phyloP scores from a whole-genome alignment of 2,113 vertebrate genomes.

The Sterna hirundo region DNA sequence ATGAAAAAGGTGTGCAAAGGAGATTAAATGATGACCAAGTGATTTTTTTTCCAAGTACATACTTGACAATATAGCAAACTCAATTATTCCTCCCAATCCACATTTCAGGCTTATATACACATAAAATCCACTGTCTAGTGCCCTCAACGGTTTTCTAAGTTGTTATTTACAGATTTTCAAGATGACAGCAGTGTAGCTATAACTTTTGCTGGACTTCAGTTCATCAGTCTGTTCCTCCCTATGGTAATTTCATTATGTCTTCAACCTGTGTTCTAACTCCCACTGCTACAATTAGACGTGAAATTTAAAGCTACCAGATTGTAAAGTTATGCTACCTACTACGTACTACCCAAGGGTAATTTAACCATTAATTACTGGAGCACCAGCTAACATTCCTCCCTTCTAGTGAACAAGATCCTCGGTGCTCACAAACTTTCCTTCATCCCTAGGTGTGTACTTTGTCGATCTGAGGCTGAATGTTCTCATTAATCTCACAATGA shows the following conservation, averaged over 20 bases:
- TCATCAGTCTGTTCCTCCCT: conserved; percentile 27
- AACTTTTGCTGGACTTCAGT: conserved; percentile 50
- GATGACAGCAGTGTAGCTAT: not conserved
- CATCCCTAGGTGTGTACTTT: not conserved
- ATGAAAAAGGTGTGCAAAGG: not conserved
- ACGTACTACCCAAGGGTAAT: conserved; percentile 40
- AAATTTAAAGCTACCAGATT: conserved; percentile 61
- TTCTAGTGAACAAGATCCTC: not conserved
- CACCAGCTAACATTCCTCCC: conserved; percentile 1
- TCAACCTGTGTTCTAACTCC: conserved; percentile 46
- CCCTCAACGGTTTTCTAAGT: not conserved
- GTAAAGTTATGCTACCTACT: conserved; percentile 44
- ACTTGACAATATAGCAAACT: not conserved
- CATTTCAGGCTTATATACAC: not conserved
- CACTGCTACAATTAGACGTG: not conserved
- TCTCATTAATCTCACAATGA: not conserved
- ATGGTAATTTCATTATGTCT: conserved; percentile 46
- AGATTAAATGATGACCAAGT: conserved; percentile 6
- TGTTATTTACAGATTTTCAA: conserved; percentile 50
- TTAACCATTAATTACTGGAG: conserved; percentile 55
- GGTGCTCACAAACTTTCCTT: not conserved
- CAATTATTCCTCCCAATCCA: not conserved
- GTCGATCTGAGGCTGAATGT: not conserved
- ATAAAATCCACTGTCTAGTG: conserved; percentile 39
- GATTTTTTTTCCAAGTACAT: conserved; percentile 22